Conservation (phyloP, 1,140 invertebrate species). For the Stenopsyche tienmushanensis region DNA sequence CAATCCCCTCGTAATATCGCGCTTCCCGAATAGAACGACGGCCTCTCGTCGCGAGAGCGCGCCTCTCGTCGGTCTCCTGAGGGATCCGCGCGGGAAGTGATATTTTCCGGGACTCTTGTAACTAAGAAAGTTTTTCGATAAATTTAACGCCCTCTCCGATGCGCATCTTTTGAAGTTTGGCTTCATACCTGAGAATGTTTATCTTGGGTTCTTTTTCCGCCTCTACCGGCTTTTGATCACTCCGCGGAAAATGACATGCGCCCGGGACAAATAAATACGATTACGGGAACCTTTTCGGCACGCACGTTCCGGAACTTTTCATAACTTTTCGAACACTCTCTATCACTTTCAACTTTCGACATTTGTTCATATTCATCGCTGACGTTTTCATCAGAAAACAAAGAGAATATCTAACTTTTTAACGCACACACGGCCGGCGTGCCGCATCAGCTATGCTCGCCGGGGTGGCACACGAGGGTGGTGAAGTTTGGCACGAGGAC, state of each 20-base stretch:
- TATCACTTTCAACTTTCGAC: neutral
- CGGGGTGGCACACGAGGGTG: too few species aligned
- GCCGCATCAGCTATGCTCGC: too few species aligned
- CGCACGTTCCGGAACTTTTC: slow-evolving; percentile 4
- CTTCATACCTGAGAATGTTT: slow-evolving; percentile 20
- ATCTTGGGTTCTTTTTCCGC: neutral
- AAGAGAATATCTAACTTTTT: too few species aligned
- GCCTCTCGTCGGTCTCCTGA: slow-evolving; percentile 17
- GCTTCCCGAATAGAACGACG: slow-evolving; percentile 1
- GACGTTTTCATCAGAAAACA: too few species aligned
- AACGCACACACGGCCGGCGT: too few species aligned
- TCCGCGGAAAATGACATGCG: slow-evolving; percentile 29
- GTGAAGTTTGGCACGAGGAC: too few species aligned
- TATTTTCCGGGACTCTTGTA: slow-evolving; percentile 31
- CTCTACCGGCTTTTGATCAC: slow-evolving; percentile 29
- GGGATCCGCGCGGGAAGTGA: slow-evolving; percentile 26
- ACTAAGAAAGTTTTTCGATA: slow-evolving; percentile 41
- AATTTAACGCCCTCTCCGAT: slow-evolving; percentile 32
- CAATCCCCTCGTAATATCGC: slow-evolving; percentile 28
- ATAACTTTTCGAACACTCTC: slow-evolving; percentile 4
- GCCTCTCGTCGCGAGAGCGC: too few species aligned
- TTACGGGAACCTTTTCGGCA: slow-evolving; percentile 27
- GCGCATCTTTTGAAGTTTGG: slow-evolving; percentile 12
- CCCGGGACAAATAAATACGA: slow-evolving; percentile 34
- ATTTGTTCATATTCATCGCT: too few species aligned